Conservation (phyloP, 92 coral and sea anemone species). For the Heliopora coerulea region DNA sequence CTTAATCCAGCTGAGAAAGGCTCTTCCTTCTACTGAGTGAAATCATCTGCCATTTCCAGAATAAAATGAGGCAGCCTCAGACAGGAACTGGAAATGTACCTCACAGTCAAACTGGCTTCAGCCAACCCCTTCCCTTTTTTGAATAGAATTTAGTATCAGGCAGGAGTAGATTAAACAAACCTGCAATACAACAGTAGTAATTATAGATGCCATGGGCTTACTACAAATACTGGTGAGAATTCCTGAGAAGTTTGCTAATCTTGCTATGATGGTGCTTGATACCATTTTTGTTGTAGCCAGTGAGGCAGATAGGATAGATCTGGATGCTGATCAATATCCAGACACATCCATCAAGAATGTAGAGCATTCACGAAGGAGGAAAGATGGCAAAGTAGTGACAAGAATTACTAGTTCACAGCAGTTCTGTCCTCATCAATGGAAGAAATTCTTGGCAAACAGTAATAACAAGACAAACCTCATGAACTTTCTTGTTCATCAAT, state of each 20-base stretch:
- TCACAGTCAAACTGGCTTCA: too few relatives aligned
- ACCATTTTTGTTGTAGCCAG: slow-evolving; percentile 49
- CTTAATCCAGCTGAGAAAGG: too few relatives aligned
- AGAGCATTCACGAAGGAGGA: slow-evolving; percentile 53
- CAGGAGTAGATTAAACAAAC: too few relatives aligned
- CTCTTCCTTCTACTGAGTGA: too few relatives aligned
- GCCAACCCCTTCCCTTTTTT: too few relatives aligned
- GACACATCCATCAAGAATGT: slow-evolving; percentile 57
- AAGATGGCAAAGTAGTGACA: slow-evolving; percentile 43
- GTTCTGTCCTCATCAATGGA: slow-evolving; percentile 61
- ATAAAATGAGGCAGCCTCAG: too few relatives aligned
- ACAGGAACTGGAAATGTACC: too few relatives aligned
- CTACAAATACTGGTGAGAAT: slow-evolving; percentile 48
- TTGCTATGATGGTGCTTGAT: slow-evolving; percentile 49
- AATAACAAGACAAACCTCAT: slow-evolving; percentile 50
- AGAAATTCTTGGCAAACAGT: slow-evolving; percentile 49
- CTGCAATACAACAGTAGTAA: slow-evolving; percentile 51
- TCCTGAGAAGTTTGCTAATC: slow-evolving; percentile 49
- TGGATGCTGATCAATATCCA: slow-evolving; percentile 60
- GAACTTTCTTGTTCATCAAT: slow-evolving; percentile 47
- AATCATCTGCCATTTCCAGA: too few relatives aligned
- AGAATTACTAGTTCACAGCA: slow-evolving; percentile 59
- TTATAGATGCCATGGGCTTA: slow-evolving; percentile 63
- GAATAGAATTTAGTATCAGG: too few relatives aligned
- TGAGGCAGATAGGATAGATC: slow-evolving; percentile 51